Evolutionary conservation across 2,113 vertebrate genomes (phyloP).

Genomic region (Onychorhynchus coronatus): DNA sequence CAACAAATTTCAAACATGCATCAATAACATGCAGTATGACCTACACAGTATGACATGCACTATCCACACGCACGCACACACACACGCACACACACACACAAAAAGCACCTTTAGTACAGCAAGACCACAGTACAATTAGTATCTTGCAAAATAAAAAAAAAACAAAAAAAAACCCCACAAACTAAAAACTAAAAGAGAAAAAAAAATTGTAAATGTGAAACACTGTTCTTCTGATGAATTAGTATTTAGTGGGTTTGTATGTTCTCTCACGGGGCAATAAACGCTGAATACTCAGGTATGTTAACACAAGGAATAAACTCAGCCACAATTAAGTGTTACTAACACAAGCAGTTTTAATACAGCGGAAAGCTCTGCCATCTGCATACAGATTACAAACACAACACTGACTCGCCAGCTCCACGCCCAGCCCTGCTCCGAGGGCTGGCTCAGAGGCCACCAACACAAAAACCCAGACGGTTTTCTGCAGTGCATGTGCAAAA

Average conservation of each 20-base stretch:
- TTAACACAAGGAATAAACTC: constrained; percentile 65
- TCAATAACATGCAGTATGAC: constrained; percentile 91
- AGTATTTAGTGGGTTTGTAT: constrained; percentile 69
- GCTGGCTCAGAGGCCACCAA: background rate
- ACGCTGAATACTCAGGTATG: constrained; percentile 43
- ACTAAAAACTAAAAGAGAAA: background rate
- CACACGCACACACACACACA: background rate
- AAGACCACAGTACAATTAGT: constrained; percentile 79
- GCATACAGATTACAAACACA: background rate
- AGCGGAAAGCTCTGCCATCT: constrained; percentile 61
- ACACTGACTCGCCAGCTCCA: background rate
- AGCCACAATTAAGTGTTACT: constrained; percentile 67
- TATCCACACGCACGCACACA: constrained; percentile 35
- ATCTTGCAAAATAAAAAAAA: constrained; percentile 50
- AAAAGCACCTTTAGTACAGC: constrained; percentile 75
- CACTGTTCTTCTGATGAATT: constrained; percentile 64
- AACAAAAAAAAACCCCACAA: constrained; percentile 17
- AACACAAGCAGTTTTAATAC: constrained; percentile 63
- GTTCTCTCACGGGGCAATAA: constrained; percentile 33
- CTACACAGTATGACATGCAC: constrained; percentile 89
- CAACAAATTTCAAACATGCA: constrained; percentile 90
- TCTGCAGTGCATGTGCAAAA: background rate
- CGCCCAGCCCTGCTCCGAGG: background rate
- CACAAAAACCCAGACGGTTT: background rate
- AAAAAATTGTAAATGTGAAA: constrained; percentile 67